Base-by-base conservation (phyloP, 2,797 vertebrate species). In the Poeciliopsis paucimaculata region DNA sequence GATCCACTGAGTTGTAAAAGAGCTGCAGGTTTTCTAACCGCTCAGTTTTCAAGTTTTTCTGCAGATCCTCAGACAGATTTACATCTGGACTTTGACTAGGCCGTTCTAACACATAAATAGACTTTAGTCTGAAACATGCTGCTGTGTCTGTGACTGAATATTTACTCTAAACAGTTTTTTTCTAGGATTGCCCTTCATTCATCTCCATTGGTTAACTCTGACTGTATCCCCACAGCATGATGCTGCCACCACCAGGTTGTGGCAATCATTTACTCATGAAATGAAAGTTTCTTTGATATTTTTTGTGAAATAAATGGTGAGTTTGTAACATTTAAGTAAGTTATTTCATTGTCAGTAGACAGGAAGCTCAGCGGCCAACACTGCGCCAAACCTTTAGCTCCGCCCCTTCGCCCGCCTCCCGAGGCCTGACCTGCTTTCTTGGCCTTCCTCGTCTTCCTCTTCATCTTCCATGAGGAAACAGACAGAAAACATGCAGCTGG, bases 401-500 rank as follows among this genome's bases (percentile, higher is more conserved):
- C 75, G 75, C 78, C 76, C 73, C 79, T 73, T 31, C 73, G 34
- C 81, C 89, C 73, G 55, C 85, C 91, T 84, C 90, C 82, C 0
- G 91, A 90, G 92, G 90, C 89, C 73, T 92, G 94, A 93, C 94
- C 93, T 87, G 91, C 82, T 95, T 93, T 93, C 86, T 74, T 84
- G 81, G 78, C 87, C 90, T 81, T 45, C 83, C 86, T 79, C 83
- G 28, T 86, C 80, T 82, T 76, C 72, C 75, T 73, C 82, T 77
- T 41, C 80, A 47, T 60, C 36, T 31, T 68, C 11, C 10, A 16
- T 8, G 45, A 83, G 83, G 47, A 57, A 70, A 77, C 46, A 84
- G 68, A 70, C 15, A n/a, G 39, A 0, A 73, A 68, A 84, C 77
- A 75, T 68, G 75, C 87, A 83, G 77, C 76, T 72, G 87, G 41